Percentiles rank a stretch among this genome's conserved stretches.
phyloP scores from a whole-genome alignment of 2,113 vertebrate genomes.

The Cepphus grylle region DNA sequence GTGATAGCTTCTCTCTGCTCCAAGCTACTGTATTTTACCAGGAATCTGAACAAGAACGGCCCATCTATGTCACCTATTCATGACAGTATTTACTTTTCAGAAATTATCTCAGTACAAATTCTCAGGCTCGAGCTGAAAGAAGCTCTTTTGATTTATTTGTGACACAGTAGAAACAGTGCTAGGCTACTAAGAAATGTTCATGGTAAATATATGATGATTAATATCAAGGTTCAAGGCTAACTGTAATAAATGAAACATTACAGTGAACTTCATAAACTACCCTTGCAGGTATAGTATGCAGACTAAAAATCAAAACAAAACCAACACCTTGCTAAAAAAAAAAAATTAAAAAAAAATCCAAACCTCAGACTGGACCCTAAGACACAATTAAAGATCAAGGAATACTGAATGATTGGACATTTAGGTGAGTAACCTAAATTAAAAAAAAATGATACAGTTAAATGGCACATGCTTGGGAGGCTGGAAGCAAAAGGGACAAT shows the following conservation, averaged over 20 bases:
- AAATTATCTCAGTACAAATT: conserved; percentile 15
- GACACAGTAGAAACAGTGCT: not conserved
- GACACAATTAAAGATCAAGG: not conserved
- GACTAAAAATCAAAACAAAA: not conserved
- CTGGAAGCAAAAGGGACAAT: not conserved
- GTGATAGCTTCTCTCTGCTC: conserved; percentile 10
- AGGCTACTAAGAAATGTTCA: not conserved
- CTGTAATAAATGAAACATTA: not conserved
- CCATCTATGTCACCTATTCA: not conserved
- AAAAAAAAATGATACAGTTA: not conserved
- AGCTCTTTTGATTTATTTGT: not conserved
- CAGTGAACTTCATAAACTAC: not conserved
- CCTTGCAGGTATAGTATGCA: not conserved
- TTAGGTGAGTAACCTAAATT: not conserved
- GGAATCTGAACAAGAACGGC: conserved; percentile 10
- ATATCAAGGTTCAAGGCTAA: not conserved
- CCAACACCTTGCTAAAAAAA: not conserved
- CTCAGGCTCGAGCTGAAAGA: not conserved
- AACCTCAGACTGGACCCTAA: not conserved
- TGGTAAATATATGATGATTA: not conserved
- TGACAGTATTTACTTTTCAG: conserved; percentile 25
- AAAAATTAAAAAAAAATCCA: not conserved
- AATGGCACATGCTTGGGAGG: not conserved
- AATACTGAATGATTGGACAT: not conserved
- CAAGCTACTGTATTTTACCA: conserved; percentile 28